These are phyloP conservation scores for Nymphicus hollandicus DNA, from an alignment of 2,113 vertebrate species.

Conservation along the genomic window DNA sequence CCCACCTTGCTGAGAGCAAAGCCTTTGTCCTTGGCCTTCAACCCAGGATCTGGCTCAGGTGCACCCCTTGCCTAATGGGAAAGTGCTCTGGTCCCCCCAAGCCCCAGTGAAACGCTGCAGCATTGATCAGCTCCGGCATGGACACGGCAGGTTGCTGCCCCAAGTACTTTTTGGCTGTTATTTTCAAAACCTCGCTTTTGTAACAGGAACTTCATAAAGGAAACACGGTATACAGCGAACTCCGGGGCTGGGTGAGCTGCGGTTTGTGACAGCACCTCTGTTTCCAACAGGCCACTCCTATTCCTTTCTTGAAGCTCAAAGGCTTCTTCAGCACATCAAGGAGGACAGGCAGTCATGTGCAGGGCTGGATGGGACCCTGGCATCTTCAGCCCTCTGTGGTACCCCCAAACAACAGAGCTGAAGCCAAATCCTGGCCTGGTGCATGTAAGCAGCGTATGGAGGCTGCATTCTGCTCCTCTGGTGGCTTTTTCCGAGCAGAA, in stretches of 20 bases:
- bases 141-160: accelerated
- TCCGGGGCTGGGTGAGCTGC: accelerated
- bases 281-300: background rate
- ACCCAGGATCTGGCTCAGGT: accelerated
- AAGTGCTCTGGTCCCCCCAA: background rate
- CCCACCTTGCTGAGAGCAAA: background rate
- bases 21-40: background rate
- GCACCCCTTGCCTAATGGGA: background rate
- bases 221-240: accelerated
- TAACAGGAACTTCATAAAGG: conserved; percentile 36
- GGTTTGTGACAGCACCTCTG: conserved; percentile 13
- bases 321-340: accelerated
- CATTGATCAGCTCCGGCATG: accelerated
- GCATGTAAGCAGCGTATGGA: background rate
- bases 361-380: background rate
- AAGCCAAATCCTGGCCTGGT: background rate
- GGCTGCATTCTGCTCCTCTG: background rate
- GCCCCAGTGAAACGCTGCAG: accelerated
- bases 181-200: background rate
- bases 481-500: background rate
- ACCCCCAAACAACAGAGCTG: background rate
- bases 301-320: accelerated
- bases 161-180: accelerated
- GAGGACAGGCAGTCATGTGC: background rate
- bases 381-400: accelerated